Evolutionary conservation across 2,797 vertebrate species (phyloP), one percentile per base, ranked within the genome.

Genomic region (Melanotaenia pygmaea): DNA sequence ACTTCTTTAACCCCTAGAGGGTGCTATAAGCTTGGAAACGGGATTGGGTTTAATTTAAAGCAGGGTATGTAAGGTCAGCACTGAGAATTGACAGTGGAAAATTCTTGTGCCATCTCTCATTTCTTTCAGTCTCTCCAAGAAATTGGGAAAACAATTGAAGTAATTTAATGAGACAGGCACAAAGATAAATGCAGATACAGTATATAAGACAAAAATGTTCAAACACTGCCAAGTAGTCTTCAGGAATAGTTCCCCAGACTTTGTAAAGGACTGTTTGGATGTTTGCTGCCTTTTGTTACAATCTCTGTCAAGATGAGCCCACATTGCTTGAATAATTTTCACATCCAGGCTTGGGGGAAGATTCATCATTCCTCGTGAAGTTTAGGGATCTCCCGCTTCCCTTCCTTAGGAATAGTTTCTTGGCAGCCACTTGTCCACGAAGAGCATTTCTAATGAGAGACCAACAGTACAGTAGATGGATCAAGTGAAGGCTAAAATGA

Each of bases 51-150:
- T 16, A 1, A 0, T 38, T 40, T 7, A 1, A 30, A 74, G 51
- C 51, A 32, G 68, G 73, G 66, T 28, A 18, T 37, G 28, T 63
- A 22, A 75, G 79, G 70, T 74, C 74, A 72, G 34, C n/a, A 64
- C 0, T 3, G 0, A 16, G 5, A 51, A 32, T 14, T 51, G 13
- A 5, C 1, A 26, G 24, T 26, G 12, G 1, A 54, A 26, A 54
- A 11, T 24, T 54, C 5, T 26, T 54, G 24, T 13, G 24, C 24
- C 24, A 26, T 12, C 5, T 13, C 10, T 14, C 10, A 24, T 12
- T 24, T 53, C 11, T 24, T 53, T 3, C 12, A 24, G 5, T 24
- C 4, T 53, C 12, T 4, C 5, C 5, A 13, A 26, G 53, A 16
- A 54, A 26, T 5, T 14, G 1, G 24, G 12, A 12, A 54, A 28